Conservation (phyloP, 2,113 vertebrate species). For the Anser brachyrhynchus region DNA sequence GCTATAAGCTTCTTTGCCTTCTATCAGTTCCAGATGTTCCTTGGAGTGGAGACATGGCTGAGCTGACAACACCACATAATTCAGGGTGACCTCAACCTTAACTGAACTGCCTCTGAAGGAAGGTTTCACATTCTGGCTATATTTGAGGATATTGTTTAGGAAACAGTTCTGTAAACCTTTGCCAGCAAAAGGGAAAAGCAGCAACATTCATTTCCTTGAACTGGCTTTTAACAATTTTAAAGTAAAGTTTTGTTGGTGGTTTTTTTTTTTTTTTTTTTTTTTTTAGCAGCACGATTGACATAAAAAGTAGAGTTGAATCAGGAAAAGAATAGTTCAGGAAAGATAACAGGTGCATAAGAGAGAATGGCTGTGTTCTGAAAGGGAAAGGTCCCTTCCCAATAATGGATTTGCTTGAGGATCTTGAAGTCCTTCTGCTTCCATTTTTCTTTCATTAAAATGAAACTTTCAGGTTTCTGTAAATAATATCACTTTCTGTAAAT, state of each 20-base stretch:
- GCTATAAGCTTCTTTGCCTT: not conserved
- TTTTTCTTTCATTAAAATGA: constrained; percentile 15
- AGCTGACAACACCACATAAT: not conserved
- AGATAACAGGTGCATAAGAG: not conserved
- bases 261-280: no score
- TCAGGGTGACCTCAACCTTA: not conserved
- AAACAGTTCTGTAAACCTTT: not conserved
- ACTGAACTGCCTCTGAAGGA: not conserved
- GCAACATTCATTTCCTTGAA: not conserved
- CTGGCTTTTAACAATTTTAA: not conserved
- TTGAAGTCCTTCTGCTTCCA: not conserved
- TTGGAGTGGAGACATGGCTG: not conserved
- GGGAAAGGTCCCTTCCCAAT: not conserved
- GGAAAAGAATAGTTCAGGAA: not conserved
- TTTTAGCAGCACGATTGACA: not conserved
- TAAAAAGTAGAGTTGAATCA: not conserved
- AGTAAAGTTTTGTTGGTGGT: not conserved
- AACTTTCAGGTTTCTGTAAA: not conserved
- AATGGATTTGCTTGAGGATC: not conserved
- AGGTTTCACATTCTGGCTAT: not conserved
- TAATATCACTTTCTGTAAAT: not conserved
- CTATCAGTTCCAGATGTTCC: not conserved
- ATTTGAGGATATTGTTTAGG: not conserved
- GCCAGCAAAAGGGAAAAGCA: not conserved
- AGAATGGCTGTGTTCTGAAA: not conserved